Evolutionary conservation across 1,140 invertebrate species (phyloP), one percentile per base, ranked within the genome.

Genomic region (Aphis gossypii): DNA sequence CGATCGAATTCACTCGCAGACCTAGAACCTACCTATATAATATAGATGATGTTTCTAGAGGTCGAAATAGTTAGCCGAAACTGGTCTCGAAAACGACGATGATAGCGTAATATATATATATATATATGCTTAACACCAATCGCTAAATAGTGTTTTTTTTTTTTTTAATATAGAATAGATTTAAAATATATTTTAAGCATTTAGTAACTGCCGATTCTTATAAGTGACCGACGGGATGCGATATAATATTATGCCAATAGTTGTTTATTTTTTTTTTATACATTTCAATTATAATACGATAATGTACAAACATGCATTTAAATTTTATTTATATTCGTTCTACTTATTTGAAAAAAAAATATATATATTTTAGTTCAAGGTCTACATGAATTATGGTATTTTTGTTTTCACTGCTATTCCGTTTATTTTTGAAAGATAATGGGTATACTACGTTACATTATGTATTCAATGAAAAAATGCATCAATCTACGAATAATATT

Each of bases 361-460:
- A 30, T 30, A 60, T 44, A 86, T 44, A 25, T 86, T 46, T 46
- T 46, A 86, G 84, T 48, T 86, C 84, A 86, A 86, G 84, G 84
- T 46, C 14, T 86, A 86, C 44, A 46, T 86, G 41, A 46, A 86
- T 30, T n/a, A 46, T 44, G 23, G 9, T 86, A 46, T 30, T 46
- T 86, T 86, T 46, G 25, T 48, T 86, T 86, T 86, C 44, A 86
- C 44, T 86, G 86, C 23, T 20, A 51, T 88, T 88, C 30, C n/a
- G n/a, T 48, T 88, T 51, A 48, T 88, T 88, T 88, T 35, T 21
- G 46, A 88, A 30, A 88, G 86, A 88, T 51, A 88, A 88, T 51
- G 30, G 84, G 84, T 25, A 86, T 44, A 48, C 44, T 44, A 48
- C 44, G 46, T n/a, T 76, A 76, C 25, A 86, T 25, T 86, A 46